These are phyloP conservation scores for Macrotus californicus DNA, from an alignment of 2,113 vertebrate species.

Conservation along the genomic window DNA sequence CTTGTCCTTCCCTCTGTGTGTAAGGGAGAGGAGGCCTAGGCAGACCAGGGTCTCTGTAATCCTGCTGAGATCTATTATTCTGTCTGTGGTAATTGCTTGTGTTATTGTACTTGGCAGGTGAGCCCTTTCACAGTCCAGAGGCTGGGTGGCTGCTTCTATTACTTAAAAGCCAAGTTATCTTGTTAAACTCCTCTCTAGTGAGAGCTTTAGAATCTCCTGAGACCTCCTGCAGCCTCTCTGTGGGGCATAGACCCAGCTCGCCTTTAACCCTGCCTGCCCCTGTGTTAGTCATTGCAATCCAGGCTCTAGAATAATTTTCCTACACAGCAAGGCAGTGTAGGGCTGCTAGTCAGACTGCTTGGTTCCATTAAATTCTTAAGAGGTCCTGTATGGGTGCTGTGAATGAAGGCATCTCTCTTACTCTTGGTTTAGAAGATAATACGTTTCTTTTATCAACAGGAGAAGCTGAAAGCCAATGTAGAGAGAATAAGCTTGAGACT, in stretches of 20 bases:
- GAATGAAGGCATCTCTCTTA: background rate
- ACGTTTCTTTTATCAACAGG: background rate
- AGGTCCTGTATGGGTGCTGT: background rate
- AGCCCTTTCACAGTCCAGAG: slow-evolving; percentile 56
- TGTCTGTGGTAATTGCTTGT: slow-evolving; percentile 39
- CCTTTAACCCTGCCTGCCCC: background rate
- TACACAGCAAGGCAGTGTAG: background rate
- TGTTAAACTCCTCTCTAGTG: slow-evolving; percentile 55
- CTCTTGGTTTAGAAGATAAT: background rate
- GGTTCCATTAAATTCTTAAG: slow-evolving; percentile 1
- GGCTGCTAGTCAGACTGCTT: background rate
- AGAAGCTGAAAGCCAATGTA: background rate
- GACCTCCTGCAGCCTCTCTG: slow-evolving; percentile 24
- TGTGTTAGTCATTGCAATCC: background rate
- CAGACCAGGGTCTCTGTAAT: slow-evolving; percentile 1
- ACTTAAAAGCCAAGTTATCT: slow-evolving; percentile 60
- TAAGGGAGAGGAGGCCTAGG: background rate
- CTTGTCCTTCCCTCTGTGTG: background rate
- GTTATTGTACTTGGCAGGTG: slow-evolving; percentile 47
- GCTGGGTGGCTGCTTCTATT: slow-evolving; percentile 39
- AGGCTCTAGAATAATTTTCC: background rate
- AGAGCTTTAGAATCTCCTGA: slow-evolving; percentile 43
- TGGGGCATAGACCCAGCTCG: background rate
- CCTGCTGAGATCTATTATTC: slow-evolving; percentile 31
- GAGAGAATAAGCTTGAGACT: background rate